phyloP scores from a whole-genome alignment of 2,113 vertebrate species.

The Paradoxurus hermaphroditus region DNA sequence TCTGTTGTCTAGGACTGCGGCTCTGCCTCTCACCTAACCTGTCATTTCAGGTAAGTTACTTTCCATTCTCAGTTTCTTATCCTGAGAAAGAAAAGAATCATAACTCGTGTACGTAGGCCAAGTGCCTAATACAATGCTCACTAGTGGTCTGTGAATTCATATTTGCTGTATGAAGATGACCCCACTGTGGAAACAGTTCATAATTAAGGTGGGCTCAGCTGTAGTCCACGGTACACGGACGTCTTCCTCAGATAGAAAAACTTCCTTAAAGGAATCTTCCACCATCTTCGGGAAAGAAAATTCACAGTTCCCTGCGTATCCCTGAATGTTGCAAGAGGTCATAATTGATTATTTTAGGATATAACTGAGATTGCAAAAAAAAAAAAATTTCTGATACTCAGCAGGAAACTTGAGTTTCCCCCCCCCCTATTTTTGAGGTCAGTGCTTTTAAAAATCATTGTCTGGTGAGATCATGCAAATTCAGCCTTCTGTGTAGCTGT shows the following conservation, averaged over 20 bases:
- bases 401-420: constrained; percentile 53
- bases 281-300: constrained; percentile 45
- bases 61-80: not conserved
- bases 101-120: rapidly evolving
- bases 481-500: constrained; percentile 45
- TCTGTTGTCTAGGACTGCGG: rapidly evolving
- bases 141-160: too few species aligned
- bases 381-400: constrained; percentile 20
- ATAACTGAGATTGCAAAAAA: constrained; percentile 62
- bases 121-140: not conserved
- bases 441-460: constrained; percentile 74
- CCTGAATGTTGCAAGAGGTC: constrained; percentile 61
- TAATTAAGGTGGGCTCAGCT: not conserved
- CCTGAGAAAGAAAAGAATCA: not conserved
- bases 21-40: not conserved
- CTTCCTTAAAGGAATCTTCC: not conserved
- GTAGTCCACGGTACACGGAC: rapidly evolving
- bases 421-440: constrained; percentile 18
- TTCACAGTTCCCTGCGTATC: constrained; percentile 14
- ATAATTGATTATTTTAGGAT: constrained; percentile 73
- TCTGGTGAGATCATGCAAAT: constrained; percentile 77
- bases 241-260: not conserved
- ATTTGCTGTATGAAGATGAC: too few species aligned
- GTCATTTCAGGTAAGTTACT: not conserved
- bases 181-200: too few species aligned